Evolutionary conservation across 1,140 invertebrate species (phyloP), one percentile per base, ranked within the genome.

Genomic region (Liolophura sinensis): DNA sequence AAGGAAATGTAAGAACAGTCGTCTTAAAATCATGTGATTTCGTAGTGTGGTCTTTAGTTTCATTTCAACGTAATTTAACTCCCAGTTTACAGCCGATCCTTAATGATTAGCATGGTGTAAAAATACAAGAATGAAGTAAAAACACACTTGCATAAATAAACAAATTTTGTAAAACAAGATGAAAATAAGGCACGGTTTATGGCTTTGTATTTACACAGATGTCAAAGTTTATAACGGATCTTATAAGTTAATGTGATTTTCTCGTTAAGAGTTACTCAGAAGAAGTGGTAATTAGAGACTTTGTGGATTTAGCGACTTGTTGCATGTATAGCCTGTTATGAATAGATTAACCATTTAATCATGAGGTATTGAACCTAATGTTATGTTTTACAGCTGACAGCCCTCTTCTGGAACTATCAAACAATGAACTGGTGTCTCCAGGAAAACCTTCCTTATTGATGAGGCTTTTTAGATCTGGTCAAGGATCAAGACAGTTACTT

Each of bases 381-480:
- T 40, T 40, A 40, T 40, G 31, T 40, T 40, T 40, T 3, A 40
- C 31, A 40, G 31, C 31, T 40, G 31, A 40, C 3, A 40, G 31
- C 31, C 31, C 31, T 40, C 31, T 40, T 40, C 31, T 40, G 31
- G 31, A 40, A 40, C 31, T 9, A 40, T 40, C 31, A 9, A 12
- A n/a, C 3, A 24, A 54, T 54, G 51, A 5, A 7, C 27, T 75
- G 0, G 68, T 69, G 0, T 73, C 75, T 14, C 73, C 73, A 31
- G 75, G 65, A 0, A 71, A 73, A 66, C 75, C 75, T 15, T 75
- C 73, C 7, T 60, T 77, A 22, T 75, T 71, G 65, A 71, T 77
- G 71, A 68, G 75, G 55, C 62, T 77, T 9, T 77, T 73, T 51
- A 61, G 70, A 49, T 60, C 67, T 47, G 73, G 73, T 27, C 56